A percentile compares a stretch with the other conserved stretches of the same genome.
These are phyloP conservation scores for Tachuris rubrigastra DNA, from an alignment of 2,113 vertebrate genomes.

Conservation along the genomic window DNA sequence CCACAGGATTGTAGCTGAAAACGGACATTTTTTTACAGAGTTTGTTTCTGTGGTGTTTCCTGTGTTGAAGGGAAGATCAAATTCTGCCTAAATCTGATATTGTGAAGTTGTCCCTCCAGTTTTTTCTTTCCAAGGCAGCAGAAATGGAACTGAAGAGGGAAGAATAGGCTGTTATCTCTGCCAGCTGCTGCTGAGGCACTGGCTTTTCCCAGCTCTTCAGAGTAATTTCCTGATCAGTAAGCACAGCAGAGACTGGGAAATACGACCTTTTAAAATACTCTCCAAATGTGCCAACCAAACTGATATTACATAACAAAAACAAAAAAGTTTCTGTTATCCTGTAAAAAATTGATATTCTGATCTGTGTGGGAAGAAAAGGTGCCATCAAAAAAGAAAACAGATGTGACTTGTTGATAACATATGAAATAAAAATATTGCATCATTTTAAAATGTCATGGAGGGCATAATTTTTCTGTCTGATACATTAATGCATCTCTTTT, in stretches of 20 bases:
- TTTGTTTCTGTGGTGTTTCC: not conserved
- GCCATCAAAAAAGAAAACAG: not conserved
- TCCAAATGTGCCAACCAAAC: not conserved
- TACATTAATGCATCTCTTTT: not conserved
- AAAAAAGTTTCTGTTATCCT: not conserved
- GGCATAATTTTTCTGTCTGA: not conserved
- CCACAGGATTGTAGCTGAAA: not conserved
- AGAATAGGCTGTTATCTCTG: not conserved
- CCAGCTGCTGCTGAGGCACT: not conserved
- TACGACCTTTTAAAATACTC: not conserved
- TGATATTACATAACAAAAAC: not conserved
- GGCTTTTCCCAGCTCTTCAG: not conserved
- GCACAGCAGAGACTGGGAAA: not conserved
- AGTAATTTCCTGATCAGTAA: not conserved
- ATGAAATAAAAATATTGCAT: not conserved
- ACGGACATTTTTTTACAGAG: not conserved
- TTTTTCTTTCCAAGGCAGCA: not conserved
- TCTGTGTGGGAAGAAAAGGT: not conserved
- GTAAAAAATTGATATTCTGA: accelerated
- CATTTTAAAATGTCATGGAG: not conserved
- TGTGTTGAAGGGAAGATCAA: not conserved
- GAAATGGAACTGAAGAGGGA: not conserved
- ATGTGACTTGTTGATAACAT: not conserved
- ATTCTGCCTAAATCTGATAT: not conserved
- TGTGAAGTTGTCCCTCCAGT: not conserved